phyloP scores from a whole-genome alignment of 2,888 invertebrate species.

The Ptychoptera albimana region DNA sequence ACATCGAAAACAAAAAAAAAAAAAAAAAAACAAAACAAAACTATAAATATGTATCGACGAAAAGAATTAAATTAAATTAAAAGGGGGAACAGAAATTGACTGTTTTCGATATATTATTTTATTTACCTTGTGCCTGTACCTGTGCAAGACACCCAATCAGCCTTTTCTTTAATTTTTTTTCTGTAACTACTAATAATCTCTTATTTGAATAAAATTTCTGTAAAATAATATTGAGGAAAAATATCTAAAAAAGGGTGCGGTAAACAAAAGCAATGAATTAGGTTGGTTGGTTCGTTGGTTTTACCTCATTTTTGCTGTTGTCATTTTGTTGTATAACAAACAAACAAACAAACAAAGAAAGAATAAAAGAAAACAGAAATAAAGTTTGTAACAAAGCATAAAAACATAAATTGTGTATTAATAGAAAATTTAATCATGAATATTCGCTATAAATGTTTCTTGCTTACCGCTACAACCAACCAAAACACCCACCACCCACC shows the following conservation, averaged over 20 bases:
- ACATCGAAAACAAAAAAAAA: not conserved
- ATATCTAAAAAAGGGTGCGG: slow-evolving; percentile 3
- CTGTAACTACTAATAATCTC: no score
- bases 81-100: slow-evolving; percentile 4
- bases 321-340: not conserved
- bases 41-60: no score
- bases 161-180: no score
- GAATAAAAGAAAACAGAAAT: no score
- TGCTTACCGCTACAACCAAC: no score
- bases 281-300: not conserved
- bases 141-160: not conserved
- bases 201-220: no score
- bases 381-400: no score
- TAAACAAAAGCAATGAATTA: not conserved
- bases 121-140: not conserved
- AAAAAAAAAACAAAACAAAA: not conserved
- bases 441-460: no score
- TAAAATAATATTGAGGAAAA: not conserved
- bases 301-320: not conserved
- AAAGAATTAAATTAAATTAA: not conserved
- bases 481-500: no score
- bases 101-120: slow-evolving; percentile 3
- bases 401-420: no score
- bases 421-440: no score
- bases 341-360: no score